Evolutionary conservation across 2,888 invertebrate species (phyloP), one percentile per base, ranked within the genome.

Genomic region (Anagyrus pseudococci): DNA sequence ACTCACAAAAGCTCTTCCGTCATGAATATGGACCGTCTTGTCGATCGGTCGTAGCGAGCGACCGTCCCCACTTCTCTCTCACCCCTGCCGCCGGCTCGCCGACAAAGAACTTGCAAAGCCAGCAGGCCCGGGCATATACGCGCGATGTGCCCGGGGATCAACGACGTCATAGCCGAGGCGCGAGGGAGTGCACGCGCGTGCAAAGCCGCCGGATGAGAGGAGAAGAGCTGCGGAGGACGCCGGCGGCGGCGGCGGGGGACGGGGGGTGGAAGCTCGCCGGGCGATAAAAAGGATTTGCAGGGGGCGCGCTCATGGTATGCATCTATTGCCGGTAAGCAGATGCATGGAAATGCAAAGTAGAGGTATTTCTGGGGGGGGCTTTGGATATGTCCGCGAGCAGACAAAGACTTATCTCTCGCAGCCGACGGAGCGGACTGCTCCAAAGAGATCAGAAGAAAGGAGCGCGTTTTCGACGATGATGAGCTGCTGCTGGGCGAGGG

Each of bases 21-120:
- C 62, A 62, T 62, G 62, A 62, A 62, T 62, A 62, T 62, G 56
- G 57, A 62, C 52, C 41, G 20, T 13, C 55, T 37, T 25, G 56
- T 50, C 56, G 44, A 56, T 56, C 46, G 52, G 33, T 19, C 20
- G 29, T 20, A 13, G n/a, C n/a, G n/a, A n/a, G n/a, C n/a, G n/a
- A n/a, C n/a, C n/a, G n/a, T n/a, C n/a, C n/a, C n/a, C n/a, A n/a
- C n/a, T n/a, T n/a, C n/a, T n/a, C n/a, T n/a, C 44, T 44, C 44
- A 13, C 7, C 33, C 13, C 7, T 13, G 33, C 33, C 33, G 33
- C 26, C n/a, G 2, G 37, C 52, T 17, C 15, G 20, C n/a, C 47
- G 52, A 62, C 62, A 62, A 62, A 62, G 62, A 62, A 62, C 57
- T 52, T 29, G 62, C 56, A 37, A 62, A 62, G 62, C 62, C 17